phyloP scores from a whole-genome alignment of 1,140 invertebrate species.

The Palaemon carinicauda region DNA sequence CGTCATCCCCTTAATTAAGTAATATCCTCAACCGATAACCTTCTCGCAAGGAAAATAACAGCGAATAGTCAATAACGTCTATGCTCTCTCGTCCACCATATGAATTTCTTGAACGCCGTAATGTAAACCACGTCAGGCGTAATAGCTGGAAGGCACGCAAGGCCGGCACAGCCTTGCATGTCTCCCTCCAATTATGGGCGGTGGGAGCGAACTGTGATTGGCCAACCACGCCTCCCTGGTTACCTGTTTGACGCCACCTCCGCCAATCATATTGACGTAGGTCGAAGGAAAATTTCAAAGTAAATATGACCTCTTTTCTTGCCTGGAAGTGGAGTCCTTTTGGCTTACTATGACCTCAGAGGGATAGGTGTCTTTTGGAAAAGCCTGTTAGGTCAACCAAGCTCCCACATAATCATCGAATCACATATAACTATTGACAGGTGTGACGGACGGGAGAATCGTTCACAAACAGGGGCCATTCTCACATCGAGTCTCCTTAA shows the following conservation, averaged over 20 bases:
- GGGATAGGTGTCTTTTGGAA: background rate
- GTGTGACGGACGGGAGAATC: conserved; percentile 38
- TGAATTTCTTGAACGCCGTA: conserved; percentile 42
- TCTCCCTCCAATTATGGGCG: conserved; percentile 42
- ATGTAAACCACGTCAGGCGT: background rate
- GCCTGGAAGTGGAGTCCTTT: background rate
- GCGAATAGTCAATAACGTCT: conserved; percentile 41
- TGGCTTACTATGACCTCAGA: background rate
- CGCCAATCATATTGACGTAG: background rate
- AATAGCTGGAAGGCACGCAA: conserved; percentile 20
- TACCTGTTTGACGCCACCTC: conserved; percentile 44
- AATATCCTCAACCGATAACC: background rate
- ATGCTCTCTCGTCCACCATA: conserved; percentile 30
- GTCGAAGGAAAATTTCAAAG: background rate
- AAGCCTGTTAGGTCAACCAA: conserved; percentile 2
- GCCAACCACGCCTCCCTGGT: conserved; percentile 42
- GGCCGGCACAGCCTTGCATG: conserved; percentile 7
- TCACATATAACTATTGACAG: conserved; percentile 48
- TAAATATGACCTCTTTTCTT: no score
- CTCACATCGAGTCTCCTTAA: conserved; percentile 38
- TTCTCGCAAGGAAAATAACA: background rate
- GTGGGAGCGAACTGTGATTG: conserved; percentile 49
- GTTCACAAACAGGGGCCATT: conserved; percentile 43
- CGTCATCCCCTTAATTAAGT: background rate
- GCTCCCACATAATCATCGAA: conserved; percentile 49